Percentiles rank a stretch among this genome's conserved stretches.
These are phyloP conservation scores for Microtus montanus DNA, from an alignment of 2,113 vertebrate species.

Conservation along the genomic window DNA sequence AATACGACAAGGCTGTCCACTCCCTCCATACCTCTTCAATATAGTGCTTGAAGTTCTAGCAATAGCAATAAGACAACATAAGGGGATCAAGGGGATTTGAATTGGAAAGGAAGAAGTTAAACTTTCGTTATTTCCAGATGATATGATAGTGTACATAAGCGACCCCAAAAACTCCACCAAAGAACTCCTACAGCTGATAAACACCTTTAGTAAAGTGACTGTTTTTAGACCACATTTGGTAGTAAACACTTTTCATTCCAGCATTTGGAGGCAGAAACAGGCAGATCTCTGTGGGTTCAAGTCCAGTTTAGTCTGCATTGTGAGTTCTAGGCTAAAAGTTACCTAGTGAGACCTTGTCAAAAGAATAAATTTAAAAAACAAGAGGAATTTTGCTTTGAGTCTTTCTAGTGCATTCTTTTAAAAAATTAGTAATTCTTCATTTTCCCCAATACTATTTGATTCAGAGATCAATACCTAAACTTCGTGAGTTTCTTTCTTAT, in stretches of 20 bases:
- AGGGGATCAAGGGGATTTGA: too few species aligned
- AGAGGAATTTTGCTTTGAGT: background rate
- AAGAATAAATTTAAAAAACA: background rate
- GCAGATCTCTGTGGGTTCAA: background rate
- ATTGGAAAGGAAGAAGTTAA: too few species aligned
- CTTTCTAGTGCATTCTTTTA: slow-evolving; percentile 9
- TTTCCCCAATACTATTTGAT: background rate
- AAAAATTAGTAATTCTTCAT: background rate
- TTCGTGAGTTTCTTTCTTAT: background rate
- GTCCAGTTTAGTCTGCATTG: background rate
- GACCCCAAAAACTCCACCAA: too few species aligned
- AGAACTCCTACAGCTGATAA: too few species aligned
- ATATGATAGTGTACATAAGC: too few species aligned
- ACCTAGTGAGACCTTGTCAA: background rate
- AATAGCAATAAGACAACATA: too few species aligned
- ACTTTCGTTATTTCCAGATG: too few species aligned
- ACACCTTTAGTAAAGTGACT: too few species aligned
- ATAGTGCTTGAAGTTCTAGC: too few species aligned
- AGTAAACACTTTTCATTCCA: background rate
- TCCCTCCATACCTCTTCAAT: too few species aligned
- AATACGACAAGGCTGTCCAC: too few species aligned
- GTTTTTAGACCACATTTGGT: background rate
- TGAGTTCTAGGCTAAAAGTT: background rate
- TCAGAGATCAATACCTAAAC: background rate
- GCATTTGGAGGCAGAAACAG: background rate